A percentile compares a stretch with the other conserved stretches of the same genome.
phyloP scores from a whole-genome alignment of 1,140 invertebrate species.

The Drosophila repletoides region DNA sequence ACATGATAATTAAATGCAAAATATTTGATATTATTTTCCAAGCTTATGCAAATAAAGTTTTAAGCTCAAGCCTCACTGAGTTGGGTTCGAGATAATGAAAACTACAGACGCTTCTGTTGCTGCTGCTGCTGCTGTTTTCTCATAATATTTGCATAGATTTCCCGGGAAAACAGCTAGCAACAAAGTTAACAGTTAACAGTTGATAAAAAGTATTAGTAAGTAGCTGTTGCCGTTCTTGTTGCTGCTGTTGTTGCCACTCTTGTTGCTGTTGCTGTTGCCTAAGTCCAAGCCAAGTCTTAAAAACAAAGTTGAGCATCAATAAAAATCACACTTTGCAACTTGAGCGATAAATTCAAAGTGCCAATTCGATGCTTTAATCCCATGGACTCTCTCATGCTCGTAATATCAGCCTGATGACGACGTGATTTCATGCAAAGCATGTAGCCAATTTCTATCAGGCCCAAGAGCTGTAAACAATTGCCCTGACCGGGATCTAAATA shows the following conservation, averaged over 20 bases:
- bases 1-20: constrained; percentile 76
- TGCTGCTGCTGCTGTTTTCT: constrained; percentile 18
- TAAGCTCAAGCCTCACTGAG: constrained; percentile 33
- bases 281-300: no score
- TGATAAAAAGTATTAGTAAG: constrained; percentile 57
- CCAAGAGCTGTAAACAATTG: constrained; percentile 80
- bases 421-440: constrained; percentile 80
- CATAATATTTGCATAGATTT: constrained; percentile 69
- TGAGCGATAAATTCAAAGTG: constrained; percentile 78
- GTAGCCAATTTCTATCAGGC: constrained; percentile 54
- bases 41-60: constrained; percentile 74
- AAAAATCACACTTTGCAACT: constrained; percentile 78
- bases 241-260: not conserved
- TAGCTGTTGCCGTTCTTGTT: constrained; percentile 12
- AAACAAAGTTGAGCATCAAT: constrained; percentile 68
- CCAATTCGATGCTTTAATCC: constrained; percentile 77
- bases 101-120: constrained; percentile 49
- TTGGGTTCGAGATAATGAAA: constrained; percentile 61
- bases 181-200: constrained; percentile 42
- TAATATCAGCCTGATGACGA: constrained; percentile 78
- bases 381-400: constrained; percentile 68
- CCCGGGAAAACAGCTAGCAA: not conserved
- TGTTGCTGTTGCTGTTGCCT: not conserved
- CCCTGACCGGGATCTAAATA: constrained; percentile 69
- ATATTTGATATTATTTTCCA: constrained; percentile 77